Evolutionary conservation across 1,140 invertebrate genomes (phyloP), one percentile per base, ranked within the genome.

Genomic region (Conopomorpha cramerella): DNA sequence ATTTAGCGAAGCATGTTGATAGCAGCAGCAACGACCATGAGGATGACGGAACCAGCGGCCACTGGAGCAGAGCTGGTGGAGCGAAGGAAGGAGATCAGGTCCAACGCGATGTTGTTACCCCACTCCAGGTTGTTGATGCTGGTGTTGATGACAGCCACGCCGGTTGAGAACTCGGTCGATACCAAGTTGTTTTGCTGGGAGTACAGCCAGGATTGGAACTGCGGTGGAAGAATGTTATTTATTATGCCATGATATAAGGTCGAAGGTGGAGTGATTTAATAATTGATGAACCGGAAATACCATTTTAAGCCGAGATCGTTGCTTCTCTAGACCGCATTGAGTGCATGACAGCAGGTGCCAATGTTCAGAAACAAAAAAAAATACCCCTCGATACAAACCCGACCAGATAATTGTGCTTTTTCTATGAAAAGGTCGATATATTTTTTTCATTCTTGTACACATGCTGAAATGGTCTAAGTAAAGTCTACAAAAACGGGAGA

Each of bases 121-220:
- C 60, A 70, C 4, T 38, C 10, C 1, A 74, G 27, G 37, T 74
- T 71, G 23, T 34, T 31, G 16, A 66, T 42, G 8, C 55, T 51
- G 0, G 52, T 2, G 7, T 35, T 46, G 0, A 70, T 43, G 3
- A 61, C 65, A 3, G 18, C 18, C 0, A 48, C 42, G 7, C 48
- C 58, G 7, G 29, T 30, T 0, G 11, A 14, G 45, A 74, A 70
- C 13, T 29, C 28, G 1, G 55, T 46, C 1, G 15, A 32, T 2
- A 16, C 48, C 2, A 71, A 43, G 0, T 30, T 46, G 0, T 60
- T 3, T 37, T 74, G 66, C 19, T 67, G 54, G 1, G 36, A 27
- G 31, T 63, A 65, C 1, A 49, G 17, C 66, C 66, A 74, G 2
- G 38, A 28, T 59, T 68, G 70, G 57, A 71, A 68, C 68, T 73